phyloP scores from a whole-genome alignment of 2,888 invertebrate species.

The Drosophila meridiana region DNA sequence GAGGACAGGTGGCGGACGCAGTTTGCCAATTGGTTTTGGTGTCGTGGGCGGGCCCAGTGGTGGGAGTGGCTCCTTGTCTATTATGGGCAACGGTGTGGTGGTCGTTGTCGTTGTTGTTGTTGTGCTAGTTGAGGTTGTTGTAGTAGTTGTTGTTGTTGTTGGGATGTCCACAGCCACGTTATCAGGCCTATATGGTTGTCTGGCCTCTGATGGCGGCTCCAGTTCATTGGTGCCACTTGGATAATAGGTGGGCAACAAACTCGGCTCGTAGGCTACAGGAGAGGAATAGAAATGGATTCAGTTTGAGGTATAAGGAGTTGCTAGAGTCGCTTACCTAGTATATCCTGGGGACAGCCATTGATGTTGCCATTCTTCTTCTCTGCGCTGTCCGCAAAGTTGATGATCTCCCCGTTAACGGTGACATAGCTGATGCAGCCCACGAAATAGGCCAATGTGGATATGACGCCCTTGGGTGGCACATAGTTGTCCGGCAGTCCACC shows the following conservation, averaged over 20 bases:
- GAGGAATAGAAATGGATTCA: neutral
- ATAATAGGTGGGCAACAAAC: constrained; percentile 75
- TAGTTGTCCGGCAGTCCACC: constrained; percentile 92
- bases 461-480: constrained; percentile 86
- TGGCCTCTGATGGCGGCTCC: constrained; percentile 32
- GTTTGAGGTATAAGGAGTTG: neutral
- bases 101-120: constrained; percentile 62
- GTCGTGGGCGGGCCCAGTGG: constrained; percentile 48
- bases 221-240: constrained; percentile 74
- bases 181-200: constrained; percentile 7
- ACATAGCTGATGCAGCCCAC: constrained; percentile 97
- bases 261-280: constrained; percentile 79
- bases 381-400: constrained; percentile 91
- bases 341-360: constrained; percentile 87
- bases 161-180: constrained; percentile 11
- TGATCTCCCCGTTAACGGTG: constrained; percentile 92
- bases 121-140: constrained; percentile 74
- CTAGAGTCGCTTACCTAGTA: constrained; percentile 67
- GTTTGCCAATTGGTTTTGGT: constrained; percentile 39
- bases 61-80: constrained; percentile 35
- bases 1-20: constrained; percentile 49
- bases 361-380: constrained; percentile 87
- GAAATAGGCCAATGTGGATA: constrained; percentile 89
- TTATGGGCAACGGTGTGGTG: constrained; percentile 39
- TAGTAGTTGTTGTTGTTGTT: constrained; percentile 65